Evolutionary conservation across 2,888 invertebrate species (phyloP).

Genomic region (Brachyptera putata): DNA sequence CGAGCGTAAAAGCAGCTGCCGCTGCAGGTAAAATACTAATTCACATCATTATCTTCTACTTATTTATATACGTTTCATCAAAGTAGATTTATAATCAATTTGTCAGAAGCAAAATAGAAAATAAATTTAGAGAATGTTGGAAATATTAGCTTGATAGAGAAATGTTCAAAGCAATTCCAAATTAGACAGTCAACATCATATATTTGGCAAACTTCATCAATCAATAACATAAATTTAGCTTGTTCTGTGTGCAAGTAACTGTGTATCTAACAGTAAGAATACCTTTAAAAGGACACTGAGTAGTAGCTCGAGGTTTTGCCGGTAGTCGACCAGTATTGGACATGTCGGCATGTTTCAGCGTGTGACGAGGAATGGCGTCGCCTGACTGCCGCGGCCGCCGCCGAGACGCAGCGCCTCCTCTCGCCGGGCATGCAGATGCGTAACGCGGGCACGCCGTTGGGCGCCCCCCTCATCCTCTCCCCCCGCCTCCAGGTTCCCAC

Average conservation of each 20-base stretch:
- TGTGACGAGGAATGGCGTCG: constrained; percentile 85
- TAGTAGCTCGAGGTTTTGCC: background rate
- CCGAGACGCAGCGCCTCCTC: constrained; percentile 73
- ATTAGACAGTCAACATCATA: too few relatives aligned
- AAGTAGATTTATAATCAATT: background rate
- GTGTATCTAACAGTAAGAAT: too few relatives aligned
- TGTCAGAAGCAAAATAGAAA: too few relatives aligned
- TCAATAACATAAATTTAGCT: too few relatives aligned
- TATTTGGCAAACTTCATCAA: too few relatives aligned
- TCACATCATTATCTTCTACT: background rate
- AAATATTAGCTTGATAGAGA: too few relatives aligned
- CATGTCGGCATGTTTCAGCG: constrained; percentile 46
- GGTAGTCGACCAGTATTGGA: constrained; percentile 11
- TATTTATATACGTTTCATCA: background rate
- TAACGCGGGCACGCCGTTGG: constrained; percentile 69
- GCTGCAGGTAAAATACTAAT: constrained; percentile 63
- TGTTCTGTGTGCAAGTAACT: too few relatives aligned
- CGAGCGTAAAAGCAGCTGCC: constrained; percentile 81
- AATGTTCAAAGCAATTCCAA: too few relatives aligned
- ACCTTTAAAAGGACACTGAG: too few relatives aligned
- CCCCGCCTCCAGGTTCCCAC: constrained; percentile 83
- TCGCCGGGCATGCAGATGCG: constrained; percentile 58
- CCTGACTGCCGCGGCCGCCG: constrained; percentile 71
- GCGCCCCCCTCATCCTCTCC: constrained; percentile 89
- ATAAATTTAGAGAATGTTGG: too few relatives aligned